A percentile compares a stretch with the other conserved stretches of the same genome.
Conservation (phyloP, 2,888 invertebrate genomes). For the Chymomyza procnemis region DNA sequence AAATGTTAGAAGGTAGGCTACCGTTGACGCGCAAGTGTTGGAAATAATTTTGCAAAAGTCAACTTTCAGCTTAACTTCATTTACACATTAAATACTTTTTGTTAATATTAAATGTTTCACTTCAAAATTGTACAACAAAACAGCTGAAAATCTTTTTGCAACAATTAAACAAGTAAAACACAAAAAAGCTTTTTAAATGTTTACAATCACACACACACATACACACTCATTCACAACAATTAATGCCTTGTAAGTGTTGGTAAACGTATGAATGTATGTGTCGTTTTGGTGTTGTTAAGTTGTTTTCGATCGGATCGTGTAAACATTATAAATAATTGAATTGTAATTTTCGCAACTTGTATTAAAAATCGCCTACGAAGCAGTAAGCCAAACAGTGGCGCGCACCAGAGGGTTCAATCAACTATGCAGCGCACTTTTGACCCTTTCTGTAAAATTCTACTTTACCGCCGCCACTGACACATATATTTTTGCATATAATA, state of each 20-base stretch:
- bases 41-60: too few relatives aligned
- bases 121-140: too few relatives aligned
- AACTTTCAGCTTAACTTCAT: too few relatives aligned
- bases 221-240: background rate
- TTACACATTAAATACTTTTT: too few relatives aligned
- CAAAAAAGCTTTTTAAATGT: constrained; percentile 22
- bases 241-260: background rate
- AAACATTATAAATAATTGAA: constrained; percentile 40
- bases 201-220: background rate
- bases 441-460: too few relatives aligned
- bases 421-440: too few relatives aligned
- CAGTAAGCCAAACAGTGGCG: background rate
- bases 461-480: background rate
- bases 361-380: constrained; percentile 20
- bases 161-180: constrained; percentile 9
- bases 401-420: too few relatives aligned
- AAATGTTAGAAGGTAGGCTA: too few relatives aligned
- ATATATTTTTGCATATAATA: background rate
- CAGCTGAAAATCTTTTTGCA: constrained; percentile 1
- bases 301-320: constrained; percentile 18
- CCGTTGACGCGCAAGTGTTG: too few relatives aligned
- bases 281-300: background rate
- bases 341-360: constrained; percentile 20
- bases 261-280: background rate
- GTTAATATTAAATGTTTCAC: background rate